phyloP scores from a whole-genome alignment of 92 coral and sea anemone species.

The Micromussa lordhowensis region DNA sequence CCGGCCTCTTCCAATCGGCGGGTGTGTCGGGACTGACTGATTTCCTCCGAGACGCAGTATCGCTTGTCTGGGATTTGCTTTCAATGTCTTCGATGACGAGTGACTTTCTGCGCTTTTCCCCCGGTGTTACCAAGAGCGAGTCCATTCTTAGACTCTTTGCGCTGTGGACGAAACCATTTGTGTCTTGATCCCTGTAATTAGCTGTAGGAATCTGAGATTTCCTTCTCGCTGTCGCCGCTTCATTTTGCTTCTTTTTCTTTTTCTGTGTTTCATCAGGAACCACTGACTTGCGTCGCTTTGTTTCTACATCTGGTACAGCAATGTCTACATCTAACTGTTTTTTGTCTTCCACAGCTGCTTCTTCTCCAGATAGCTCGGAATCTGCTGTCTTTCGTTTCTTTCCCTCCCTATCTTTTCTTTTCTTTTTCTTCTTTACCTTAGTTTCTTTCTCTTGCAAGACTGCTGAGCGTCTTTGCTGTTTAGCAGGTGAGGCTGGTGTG shows the following conservation, averaged over 20 bases:
- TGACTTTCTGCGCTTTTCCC: conserved; percentile 13
- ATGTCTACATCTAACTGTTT: neutral
- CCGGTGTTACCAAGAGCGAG: neutral
- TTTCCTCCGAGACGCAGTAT: neutral
- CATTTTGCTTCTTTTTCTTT: conserved; percentile 25
- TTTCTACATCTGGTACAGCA: neutral
- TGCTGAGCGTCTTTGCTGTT: neutral
- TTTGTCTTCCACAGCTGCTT: neutral
- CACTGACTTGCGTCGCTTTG: neutral
- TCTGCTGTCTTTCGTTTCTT: neutral
- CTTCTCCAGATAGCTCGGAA: conserved; percentile 26
- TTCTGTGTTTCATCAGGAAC: neutral
- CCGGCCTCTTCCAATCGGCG: neutral
- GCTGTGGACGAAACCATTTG: neutral
- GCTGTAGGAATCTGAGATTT: neutral
- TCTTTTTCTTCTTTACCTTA: conserved; percentile 38
- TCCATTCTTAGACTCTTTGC: neutral
- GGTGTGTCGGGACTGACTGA: neutral
- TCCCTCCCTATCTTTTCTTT: neutral
- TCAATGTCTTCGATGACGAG: conserved; percentile 19
- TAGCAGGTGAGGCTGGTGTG: neutral
- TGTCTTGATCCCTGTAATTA: neutral
- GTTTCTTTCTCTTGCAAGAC: neutral
- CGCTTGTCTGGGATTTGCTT: neutral
- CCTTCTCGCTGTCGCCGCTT: neutral